Base-by-base conservation (phyloP, 2,797 vertebrate genomes). In the Sebastes vulpes region DNA sequence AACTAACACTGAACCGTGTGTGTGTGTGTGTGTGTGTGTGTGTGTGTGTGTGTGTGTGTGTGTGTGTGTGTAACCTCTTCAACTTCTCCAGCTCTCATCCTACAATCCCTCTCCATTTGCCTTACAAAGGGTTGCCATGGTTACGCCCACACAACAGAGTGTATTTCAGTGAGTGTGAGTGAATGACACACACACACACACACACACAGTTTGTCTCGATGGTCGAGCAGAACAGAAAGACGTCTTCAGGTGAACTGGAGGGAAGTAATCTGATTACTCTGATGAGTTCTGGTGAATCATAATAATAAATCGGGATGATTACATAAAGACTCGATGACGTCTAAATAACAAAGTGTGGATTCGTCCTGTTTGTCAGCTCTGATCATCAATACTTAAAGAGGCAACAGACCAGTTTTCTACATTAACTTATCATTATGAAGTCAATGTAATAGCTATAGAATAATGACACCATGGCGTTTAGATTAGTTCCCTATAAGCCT, bases 121-220 rank as follows among this genome's bases (percentile, higher is more conserved):
- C 66, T 89, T 9, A 83, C 38, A 92, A 61, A 90, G 81, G 56
- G 94, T 93, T 93, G 65, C 90, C 86, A 94, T 94, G 87, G 94
- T 87, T 83, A 93, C 89, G 1, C 70, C 85, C 85, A 90, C 89
- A 86, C 80, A 88, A 89, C 86, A 83, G 77, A 59, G 67, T 74
- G 82, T 72, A 65, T 69, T 72, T 53, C 10, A 50, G 63, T 32
- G 31, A 50, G 70, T 25, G 78, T 20, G 74, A 59, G 65, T 73
- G 65, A 86, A 67, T 0, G 11, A 78, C 3, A 53, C 31, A 38
- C 57, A 25, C 25, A 25, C 3, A 25, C 25, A 42, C 23, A 25
- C 3, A 25, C 25, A 42, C 58, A 60, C n/a, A 54, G 31, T 69
- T 84, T 54, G 57, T 79, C 58, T 21, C 3, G 16, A 42, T 16